Base-by-base conservation (phyloP, 1,140 invertebrate genomes). In the Steinernema feltiae region DNA sequence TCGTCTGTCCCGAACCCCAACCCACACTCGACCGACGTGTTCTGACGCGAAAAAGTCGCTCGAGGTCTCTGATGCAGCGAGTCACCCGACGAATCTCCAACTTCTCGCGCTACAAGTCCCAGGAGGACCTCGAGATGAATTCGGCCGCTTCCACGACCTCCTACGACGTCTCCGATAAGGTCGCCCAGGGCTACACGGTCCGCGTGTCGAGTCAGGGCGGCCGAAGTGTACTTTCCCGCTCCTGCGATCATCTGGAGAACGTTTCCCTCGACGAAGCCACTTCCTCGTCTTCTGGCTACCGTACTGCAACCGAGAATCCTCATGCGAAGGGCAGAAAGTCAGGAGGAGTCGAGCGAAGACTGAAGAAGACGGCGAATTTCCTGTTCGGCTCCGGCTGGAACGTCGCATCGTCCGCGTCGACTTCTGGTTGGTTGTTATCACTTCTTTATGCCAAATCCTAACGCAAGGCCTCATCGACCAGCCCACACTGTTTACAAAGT, bases 331-430 rank as follows among this genome's bases (percentile, higher is more conserved):
- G 15, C 24, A 63, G 24, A 21, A 63, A 63, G 53, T 7, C 15
- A 15, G 53, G 53, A 63, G 53, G 15, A 3, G 53, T 63, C 53
- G 53, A 63, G 53, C 15, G 24, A 21, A 63, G 53, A 21, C 53
- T 63, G 12, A 63, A 63, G 53, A 63, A 63, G 53, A 63, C 53
- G 12, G 53, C 53, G 7, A 63, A 63, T 27, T 27, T 63, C 24
- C 24, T 63, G 53, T 63, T 63, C 53, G 53, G 53, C 7, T 63
- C 53, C 24, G 53, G 53, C 7, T 63, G 53, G 53, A 63, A 63
- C 24, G 7, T 63, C 3, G 12, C 53, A 15, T 3, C 53, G 53
- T 63, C 53, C 12, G 7, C 53, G 12, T 63, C 53, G 12, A 15
- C 7, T n/a, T 27, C 12, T 27, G 53, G 53, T 63, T 63, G 53